Evolutionary conservation across 2,888 invertebrate genomes (phyloP), one percentile per base, ranked within the genome.

Genomic region (Strigamia crassipes): DNA sequence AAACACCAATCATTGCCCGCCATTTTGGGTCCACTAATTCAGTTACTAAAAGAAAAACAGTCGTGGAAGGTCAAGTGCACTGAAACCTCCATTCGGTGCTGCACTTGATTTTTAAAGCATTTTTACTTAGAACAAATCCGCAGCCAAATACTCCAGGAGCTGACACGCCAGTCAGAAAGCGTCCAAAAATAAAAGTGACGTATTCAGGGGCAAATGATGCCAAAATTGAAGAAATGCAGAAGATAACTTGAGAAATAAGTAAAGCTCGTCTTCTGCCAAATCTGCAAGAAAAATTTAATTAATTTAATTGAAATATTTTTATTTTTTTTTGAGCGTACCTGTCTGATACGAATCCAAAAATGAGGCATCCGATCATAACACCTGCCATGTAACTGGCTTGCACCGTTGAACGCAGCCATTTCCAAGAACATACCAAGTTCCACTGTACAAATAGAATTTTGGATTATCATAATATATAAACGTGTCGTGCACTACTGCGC

Each of bases 1-100:
- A 93, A 83, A 94, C 93, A 82, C 94, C 94, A 1, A 94, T 92
- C 82, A 94, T 92, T 3, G 93, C 94, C 83, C 94, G 90, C 93
- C 94, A 94, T 85, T 92, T 92, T 1, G 94, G 93, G 21, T 93
- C 93, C 4, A 94, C 93, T 82, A 93, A 89, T 87, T 94, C 94
- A 85, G 94, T 93, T 51, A 93, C 92, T 88, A 83, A 9, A 31
- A 73, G 31, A n/a, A 73, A 73, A 73, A 73, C 8, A 79, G 4
- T n/a, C 27, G 34, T 5, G n/a, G n/a, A n/a, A n/a, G n/a, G n/a
- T n/a, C n/a, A n/a, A n/a, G n/a, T n/a, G 13, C 18, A 78, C 31
- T 2, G 23, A 15, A 31, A 34, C 31, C 10, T 15, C 5, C 2
- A 15, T 78, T n/a, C n/a, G n/a, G n/a, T n/a, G n/a, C n/a, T 27